These are phyloP conservation scores for Conus ventricosus DNA, from an alignment of 1,140 invertebrate species.

Conservation along the genomic window DNA sequence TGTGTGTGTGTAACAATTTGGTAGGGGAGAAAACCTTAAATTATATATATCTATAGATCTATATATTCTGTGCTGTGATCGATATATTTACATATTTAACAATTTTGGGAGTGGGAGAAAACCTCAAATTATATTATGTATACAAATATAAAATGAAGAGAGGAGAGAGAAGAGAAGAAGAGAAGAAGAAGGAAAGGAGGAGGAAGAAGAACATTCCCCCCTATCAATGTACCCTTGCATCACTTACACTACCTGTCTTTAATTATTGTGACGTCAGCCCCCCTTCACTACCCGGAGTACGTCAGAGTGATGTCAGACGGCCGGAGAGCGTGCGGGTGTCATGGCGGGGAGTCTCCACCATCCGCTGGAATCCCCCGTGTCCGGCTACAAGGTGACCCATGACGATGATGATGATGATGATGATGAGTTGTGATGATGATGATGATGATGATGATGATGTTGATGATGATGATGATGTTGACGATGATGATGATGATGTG, in stretches of 20 bases:
- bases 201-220: neutral
- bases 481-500: constrained; percentile 46
- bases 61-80: no score
- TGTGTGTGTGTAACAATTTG: no score
- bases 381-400: constrained; percentile 37
- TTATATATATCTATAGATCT: no score
- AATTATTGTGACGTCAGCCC: constrained; percentile 23
- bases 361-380: constrained; percentile 8
- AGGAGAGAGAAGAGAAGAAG: no score
- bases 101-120: no score
- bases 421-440: constrained; percentile 32
- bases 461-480: constrained; percentile 45
- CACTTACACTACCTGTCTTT: no score
- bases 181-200: neutral
- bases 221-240: neutral
- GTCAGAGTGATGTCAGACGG: constrained; percentile 35
- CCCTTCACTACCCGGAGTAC: constrained; percentile 36
- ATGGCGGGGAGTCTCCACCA: constrained; percentile 36
- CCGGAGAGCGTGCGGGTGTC: constrained; percentile 31
- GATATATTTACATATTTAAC: no score
- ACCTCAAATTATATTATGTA: neutral
- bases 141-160: neutral
- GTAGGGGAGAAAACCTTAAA: no score
- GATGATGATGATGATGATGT: constrained; percentile 34
- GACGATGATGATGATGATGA: constrained; percentile 44